phyloP scores from a whole-genome alignment of 2,113 vertebrate species.

The Trematomus loennbergii region DNA sequence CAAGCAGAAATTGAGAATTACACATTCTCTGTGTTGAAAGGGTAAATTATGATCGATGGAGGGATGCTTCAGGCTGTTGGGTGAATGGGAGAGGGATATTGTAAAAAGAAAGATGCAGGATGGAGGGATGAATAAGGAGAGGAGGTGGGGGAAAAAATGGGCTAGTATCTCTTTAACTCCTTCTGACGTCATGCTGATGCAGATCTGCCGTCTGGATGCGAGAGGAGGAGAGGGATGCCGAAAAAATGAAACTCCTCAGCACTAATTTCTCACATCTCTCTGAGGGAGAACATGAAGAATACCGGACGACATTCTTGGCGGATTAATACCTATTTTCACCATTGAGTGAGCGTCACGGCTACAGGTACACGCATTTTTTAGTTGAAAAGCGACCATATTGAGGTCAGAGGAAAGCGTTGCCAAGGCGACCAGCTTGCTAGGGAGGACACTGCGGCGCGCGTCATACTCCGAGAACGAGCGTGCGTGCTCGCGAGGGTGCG shows the following conservation, averaged over 20 bases:
- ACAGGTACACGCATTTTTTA: conserved; percentile 10
- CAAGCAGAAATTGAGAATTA: conserved; percentile 3
- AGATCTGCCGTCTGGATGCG: conserved; percentile 73
- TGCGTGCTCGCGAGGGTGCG: conserved; percentile 45
- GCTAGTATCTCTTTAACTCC: conserved; percentile 79
- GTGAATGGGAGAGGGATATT: neutral
- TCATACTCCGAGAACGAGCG: conserved; percentile 55
- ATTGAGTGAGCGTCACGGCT: neutral
- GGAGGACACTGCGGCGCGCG: conserved; percentile 77
- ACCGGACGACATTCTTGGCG: neutral
- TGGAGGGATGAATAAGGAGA: neutral
- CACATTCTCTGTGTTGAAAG: neutral
- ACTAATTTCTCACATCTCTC: conserved; percentile 25
- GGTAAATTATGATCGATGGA: conserved; percentile 14
- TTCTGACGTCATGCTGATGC: conserved; percentile 86
- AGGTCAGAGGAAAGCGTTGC: conserved; percentile 81
- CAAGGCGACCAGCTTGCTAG: conserved; percentile 76
- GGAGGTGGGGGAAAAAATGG: neutral
- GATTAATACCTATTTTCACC: neutral
- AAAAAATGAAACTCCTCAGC: conserved; percentile 58
- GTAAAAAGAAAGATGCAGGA: neutral
- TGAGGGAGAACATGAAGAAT: conserved; percentile 23
- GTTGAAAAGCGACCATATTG: conserved; percentile 64
- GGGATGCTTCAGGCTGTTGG: neutral
- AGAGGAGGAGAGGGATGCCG: conserved; percentile 46